A percentile compares a stretch with the other conserved stretches of the same genome.
These are phyloP conservation scores for Myxocyprinus asiaticus DNA, from an alignment of 2,113 vertebrate species.

Conservation along the genomic window DNA sequence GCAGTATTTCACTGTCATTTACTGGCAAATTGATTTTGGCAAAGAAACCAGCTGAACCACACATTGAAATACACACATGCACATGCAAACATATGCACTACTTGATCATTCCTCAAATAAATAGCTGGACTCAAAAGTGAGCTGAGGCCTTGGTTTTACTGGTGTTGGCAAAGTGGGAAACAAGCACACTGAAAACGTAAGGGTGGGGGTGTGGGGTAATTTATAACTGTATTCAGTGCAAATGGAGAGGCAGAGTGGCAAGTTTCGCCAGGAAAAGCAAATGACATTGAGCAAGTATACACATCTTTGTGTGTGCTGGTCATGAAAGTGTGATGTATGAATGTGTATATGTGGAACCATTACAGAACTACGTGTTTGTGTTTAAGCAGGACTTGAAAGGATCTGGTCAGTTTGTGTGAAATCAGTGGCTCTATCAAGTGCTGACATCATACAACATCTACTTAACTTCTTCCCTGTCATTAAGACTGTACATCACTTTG, in stretches of 20 bases:
- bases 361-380: too few relatives aligned
- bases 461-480: too few relatives aligned
- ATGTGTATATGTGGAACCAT: too few relatives aligned
- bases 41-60: constrained; percentile 38
- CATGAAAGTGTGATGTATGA: too few relatives aligned
- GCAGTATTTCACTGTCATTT: constrained; percentile 79
- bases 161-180: neutral
- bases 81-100: neutral
- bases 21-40: constrained; percentile 65
- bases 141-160: constrained; percentile 60
- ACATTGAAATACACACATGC: constrained; percentile 3
- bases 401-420: too few relatives aligned
- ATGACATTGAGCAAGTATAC: too few relatives aligned
- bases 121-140: constrained; percentile 65
- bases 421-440: too few relatives aligned
- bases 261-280: constrained; percentile 69
- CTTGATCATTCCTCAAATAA: constrained; percentile 66
- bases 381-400: too few relatives aligned
- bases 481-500: too few relatives aligned
- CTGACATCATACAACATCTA: too few relatives aligned
- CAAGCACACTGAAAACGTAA: constrained; percentile 22
- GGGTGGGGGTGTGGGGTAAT: constrained; percentile 60
- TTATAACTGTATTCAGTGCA: constrained; percentile 75
- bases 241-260: constrained; percentile 51
- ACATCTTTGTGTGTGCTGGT: constrained; percentile 34